Conservation (phyloP, 2,888 invertebrate genomes). For the Acleris cristana region DNA sequence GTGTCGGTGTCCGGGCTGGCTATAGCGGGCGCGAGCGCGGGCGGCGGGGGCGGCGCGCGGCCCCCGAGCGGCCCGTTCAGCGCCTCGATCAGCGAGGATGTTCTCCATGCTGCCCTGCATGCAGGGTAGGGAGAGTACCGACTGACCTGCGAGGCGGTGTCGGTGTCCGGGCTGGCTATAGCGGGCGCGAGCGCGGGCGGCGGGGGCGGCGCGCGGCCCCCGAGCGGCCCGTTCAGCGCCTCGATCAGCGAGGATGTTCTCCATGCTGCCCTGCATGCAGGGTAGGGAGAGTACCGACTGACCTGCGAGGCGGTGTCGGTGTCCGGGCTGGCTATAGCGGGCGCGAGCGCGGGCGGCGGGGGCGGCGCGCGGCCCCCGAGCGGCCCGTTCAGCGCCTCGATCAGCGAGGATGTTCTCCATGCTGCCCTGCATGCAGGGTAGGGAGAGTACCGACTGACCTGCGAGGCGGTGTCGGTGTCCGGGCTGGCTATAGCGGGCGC, state of each 20-base stretch:
- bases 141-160: constrained; percentile 81
- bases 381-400: too few relatives aligned
- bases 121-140: constrained; percentile 1
- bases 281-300: not conserved
- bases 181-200: constrained; percentile 54
- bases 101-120: not conserved
- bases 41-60: constrained; percentile 83
- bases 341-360: constrained; percentile 52
- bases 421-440: not conserved
- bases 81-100: constrained; percentile 90
- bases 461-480: constrained; percentile 86
- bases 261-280: not conserved
- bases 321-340: constrained; percentile 70
- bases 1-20: constrained; percentile 85
- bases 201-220: constrained; percentile 86
- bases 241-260: constrained; percentile 88
- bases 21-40: constrained; percentile 53
- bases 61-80: too few relatives aligned
- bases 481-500: constrained; percentile 58
- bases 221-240: too few relatives aligned
- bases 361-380: constrained; percentile 88
- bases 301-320: constrained; percentile 85
- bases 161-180: constrained; percentile 80
- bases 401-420: constrained; percentile 82
- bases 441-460: constrained; percentile 52